Percentiles rank a stretch among this genome's conserved stretches.
Conservation (phyloP, 2,888 invertebrate species). For the Ennomos fuscantarius region DNA sequence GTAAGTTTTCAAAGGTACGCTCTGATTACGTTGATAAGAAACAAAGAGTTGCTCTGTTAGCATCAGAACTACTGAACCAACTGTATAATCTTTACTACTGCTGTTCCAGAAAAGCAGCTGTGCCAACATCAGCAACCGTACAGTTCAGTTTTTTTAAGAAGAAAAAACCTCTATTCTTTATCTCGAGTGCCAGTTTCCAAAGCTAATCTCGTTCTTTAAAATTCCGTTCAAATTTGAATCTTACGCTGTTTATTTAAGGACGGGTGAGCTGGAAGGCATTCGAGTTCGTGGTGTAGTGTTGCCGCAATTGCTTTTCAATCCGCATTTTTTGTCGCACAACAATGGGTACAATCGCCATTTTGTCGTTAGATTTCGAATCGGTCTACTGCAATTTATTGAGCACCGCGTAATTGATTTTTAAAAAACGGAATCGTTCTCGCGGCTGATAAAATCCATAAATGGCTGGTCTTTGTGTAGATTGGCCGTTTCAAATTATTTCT, state of each 20-base stretch:
- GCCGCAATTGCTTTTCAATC: conserved; percentile 52
- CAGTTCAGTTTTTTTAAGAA: conserved; percentile 48
- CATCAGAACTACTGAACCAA: conserved; percentile 26
- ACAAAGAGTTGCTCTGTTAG: conserved; percentile 35
- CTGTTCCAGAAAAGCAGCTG: conserved; percentile 62
- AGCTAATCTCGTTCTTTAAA: conserved; percentile 38
- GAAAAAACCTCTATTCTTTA: conserved; percentile 53
- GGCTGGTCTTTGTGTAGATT: conserved; percentile 45
- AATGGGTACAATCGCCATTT: conserved; percentile 54
- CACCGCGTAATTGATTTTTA: conserved; percentile 57
- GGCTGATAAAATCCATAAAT: conserved; percentile 57
- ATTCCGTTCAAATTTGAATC: conserved; percentile 34
- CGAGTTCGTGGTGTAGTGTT: conserved; percentile 32
- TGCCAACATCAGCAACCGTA: conserved; percentile 51
- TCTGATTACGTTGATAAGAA: conserved; percentile 20
- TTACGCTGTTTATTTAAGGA: conserved; percentile 15
- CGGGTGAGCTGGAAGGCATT: conserved; percentile 10
- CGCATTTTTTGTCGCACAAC: conserved; percentile 53
- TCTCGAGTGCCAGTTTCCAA: conserved; percentile 56
- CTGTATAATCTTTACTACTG: conserved; percentile 47
- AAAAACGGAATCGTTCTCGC: conserved; percentile 49
- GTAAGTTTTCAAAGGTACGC: not conserved
- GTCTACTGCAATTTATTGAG: conserved; percentile 58
- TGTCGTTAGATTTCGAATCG: conserved; percentile 55
- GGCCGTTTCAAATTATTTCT: conserved; percentile 33